Evolutionary conservation across 2,888 invertebrate genomes (phyloP), one percentile per base, ranked within the genome.

Genomic region (Drosophila kokeensis): DNA sequence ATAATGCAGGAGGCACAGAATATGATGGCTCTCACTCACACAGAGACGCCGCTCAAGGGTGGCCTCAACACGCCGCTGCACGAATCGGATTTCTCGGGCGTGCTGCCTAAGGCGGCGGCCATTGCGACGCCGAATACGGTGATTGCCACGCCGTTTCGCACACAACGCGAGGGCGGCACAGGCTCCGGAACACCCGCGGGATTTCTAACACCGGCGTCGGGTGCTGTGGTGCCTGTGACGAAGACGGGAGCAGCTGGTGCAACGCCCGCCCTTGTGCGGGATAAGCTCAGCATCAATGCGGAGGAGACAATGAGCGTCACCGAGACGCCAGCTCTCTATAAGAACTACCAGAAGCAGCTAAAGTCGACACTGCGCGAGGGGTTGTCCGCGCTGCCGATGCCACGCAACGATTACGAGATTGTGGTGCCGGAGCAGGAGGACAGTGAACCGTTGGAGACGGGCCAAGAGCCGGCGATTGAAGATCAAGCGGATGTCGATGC

Each of bases 391-490:
- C 94, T 99, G 68, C 99, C 99, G 2, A 93, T 95, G 2, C 99
- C 99, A 0, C 96, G 97, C 83, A 99, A 99, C 92, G 99, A 99
- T 93, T 99, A 98, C 93, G 99, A 99, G 94, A 99, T 99, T 89
- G 99, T 99, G 49, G 97, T 99, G 18, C 99, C 99, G 0, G 98
- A 98, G 74, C 95, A 96, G 62, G 96, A 96, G 62, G 94, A 94
- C 57, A 77, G 59, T 29, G 94, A 94, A 29, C 93, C 93, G 3
- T 92, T 92, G 29, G 92, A 91, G n/a, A 89, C 90, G 0, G 80
- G 84, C 24, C 81, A 92, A 52, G 94, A 94, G 66, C 93, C 94
- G 71, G 86, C 93, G 0, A 92, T 97, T 0, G 97, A 98, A 90
- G 99, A 98, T 93, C 98, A 98, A 93, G 96, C 97, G 0, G 98